Evolutionary conservation across 1,140 invertebrate genomes (phyloP), one percentile per base, ranked within the genome.

Genomic region (Apis laboriosa): DNA sequence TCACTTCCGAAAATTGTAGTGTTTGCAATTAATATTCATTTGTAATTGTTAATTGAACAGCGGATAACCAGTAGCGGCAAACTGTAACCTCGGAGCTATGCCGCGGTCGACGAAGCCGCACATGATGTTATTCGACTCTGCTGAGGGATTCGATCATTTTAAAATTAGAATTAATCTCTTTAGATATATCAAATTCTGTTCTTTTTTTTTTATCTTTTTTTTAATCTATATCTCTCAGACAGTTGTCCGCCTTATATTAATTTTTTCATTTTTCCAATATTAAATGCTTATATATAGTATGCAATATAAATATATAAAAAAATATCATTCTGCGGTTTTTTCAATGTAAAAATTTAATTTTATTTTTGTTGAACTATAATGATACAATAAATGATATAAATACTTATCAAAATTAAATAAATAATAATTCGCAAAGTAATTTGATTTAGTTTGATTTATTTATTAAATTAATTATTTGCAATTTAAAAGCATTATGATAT

Each of bases 31-130:
- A 80, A 88, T 86, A 89, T 89, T 88, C 88, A 87, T 89, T 81
- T 79, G 55, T 89, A 84, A 88, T 90, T 88, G 83, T 88, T 86
- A 89, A 90, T 90, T 90, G 89, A 90, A 77, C 79, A 83, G 61
- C 72, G 71, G 71, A 34, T 64, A 71, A 80, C 84, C 84, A 79
- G 66, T 74, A 70, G 67, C 21, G 80, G 43, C 63, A 66, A 71
- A 63, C 83, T 56, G 60, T 34, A 77, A 84, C 86, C 85, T 53
- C 85, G 83, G 43, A 83, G 63, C 84, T 86, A 64, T 17, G 66
- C 11, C 60, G 71, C 71, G 75, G 73, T 74, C 77, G 78, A 61
- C 61, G n/a, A 78, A 34, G 67, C 63, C 81, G 53, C 58, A 56
- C 49, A 70, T 67, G 67, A 64, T 58, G 58, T 84, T 56, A 28